Conservation (phyloP, 1,140 invertebrate genomes). For the Drosophila nasuta region DNA sequence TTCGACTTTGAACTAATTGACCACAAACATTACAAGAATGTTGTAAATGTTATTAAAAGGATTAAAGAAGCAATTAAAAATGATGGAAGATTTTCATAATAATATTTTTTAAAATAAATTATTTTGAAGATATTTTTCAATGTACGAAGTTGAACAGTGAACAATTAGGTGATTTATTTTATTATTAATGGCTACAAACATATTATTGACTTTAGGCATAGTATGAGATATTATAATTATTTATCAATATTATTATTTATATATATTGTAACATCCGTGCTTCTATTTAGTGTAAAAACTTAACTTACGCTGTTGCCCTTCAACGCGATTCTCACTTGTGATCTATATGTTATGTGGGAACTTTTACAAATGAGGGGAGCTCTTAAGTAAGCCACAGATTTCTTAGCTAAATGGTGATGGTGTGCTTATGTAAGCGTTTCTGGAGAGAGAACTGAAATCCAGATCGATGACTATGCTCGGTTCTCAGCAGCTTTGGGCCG, state of each 20-base stretch:
- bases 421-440: constrained; percentile 7
- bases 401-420: constrained; percentile 12
- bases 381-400: constrained; percentile 41
- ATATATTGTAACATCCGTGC: too few relatives aligned
- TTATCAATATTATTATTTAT: too few relatives aligned
- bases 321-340: background rate
- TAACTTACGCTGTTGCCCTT: background rate
- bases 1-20: too few relatives aligned
- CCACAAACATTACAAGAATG: too few relatives aligned
- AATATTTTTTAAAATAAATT: too few relatives aligned
- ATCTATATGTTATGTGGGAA: constrained; percentile 32
- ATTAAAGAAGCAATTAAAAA: too few relatives aligned
- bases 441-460: background rate
- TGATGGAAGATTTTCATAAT: too few relatives aligned
- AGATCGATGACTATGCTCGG: background rate
- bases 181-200: background rate
- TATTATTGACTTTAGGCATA: too few relatives aligned
- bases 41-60: too few relatives aligned
- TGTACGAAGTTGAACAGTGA: too few relatives aligned
- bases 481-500: constrained; percentile 11
- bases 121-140: too few relatives aligned
- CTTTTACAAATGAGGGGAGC: constrained; percentile 1
- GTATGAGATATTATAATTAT: too few relatives aligned
- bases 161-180: background rate
- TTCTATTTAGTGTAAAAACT: background rate